A percentile compares a stretch with the other conserved stretches of the same genome.
Evolutionary conservation across 2,113 vertebrate species (phyloP).

Genomic region (Corapipo altera): DNA sequence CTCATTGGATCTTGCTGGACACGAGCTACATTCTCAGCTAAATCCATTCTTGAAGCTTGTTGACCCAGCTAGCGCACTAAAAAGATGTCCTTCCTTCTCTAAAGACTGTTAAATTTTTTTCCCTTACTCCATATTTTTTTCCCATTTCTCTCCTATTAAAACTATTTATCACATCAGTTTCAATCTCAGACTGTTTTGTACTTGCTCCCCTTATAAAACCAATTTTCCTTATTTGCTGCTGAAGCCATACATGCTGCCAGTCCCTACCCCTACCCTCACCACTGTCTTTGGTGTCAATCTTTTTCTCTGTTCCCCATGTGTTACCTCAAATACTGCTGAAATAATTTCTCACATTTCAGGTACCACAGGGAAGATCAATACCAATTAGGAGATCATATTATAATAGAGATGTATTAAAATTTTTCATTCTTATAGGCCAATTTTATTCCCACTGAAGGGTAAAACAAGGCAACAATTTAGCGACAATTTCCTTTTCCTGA

Average conservation of each 20-base stretch:
- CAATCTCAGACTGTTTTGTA: background rate
- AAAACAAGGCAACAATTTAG: slow-evolving; percentile 54
- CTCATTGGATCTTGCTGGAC: slow-evolving; percentile 34
- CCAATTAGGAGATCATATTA: background rate
- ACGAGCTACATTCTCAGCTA: background rate
- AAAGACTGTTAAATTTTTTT: background rate
- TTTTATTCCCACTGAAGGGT: slow-evolving; percentile 44
- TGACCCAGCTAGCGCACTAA: background rate
- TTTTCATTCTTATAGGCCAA: slow-evolving; percentile 26
- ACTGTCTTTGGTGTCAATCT: background rate
- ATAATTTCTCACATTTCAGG: slow-evolving; percentile 10
- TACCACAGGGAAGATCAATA: slow-evolving; percentile 51
- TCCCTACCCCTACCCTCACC: background rate
- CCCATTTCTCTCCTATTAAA: background rate
- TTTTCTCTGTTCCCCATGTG: background rate
- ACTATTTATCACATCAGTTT: background rate
- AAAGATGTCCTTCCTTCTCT: background rate
- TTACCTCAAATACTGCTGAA: slow-evolving; percentile 2
- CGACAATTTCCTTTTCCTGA: background rate
- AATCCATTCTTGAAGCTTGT: background rate
- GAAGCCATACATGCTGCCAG: background rate
- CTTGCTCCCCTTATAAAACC: background rate
- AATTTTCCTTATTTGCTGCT: background rate
- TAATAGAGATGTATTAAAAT: slow-evolving; percentile 42
- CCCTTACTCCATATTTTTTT: background rate